phyloP scores from a whole-genome alignment of 2,797 vertebrate species.

The Caiman crocodilus region DNA sequence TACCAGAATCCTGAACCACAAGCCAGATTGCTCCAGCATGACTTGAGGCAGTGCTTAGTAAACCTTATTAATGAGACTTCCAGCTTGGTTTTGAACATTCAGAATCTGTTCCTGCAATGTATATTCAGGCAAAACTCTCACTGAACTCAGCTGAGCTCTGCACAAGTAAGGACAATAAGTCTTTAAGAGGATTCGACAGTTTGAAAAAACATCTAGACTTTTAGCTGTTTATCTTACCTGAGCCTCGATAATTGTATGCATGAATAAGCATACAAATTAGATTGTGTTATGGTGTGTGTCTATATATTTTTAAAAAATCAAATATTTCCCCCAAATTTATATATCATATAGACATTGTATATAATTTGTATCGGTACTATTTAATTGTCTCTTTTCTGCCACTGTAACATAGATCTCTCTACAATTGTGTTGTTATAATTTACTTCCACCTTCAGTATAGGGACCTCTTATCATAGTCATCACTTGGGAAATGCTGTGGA shows the following conservation, averaged over 20 bases:
- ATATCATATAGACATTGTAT: background rate
- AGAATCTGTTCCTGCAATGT: conserved; percentile 12
- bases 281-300: background rate
- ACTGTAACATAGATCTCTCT: background rate
- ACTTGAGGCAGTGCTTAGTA: conserved; percentile 32
- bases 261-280: conserved; percentile 1
- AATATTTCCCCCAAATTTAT: background rate
- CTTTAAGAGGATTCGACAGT: background rate
- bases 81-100: background rate
- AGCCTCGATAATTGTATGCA: background rate
- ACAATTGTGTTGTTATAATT: background rate
- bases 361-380: background rate
- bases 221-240: background rate
- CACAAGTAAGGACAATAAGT: background rate
- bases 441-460: conserved; percentile 41
- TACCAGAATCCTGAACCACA: background rate
- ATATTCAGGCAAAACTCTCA: conserved; percentile 11
- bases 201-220: conserved; percentile 45
- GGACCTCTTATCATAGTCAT: conserved; percentile 17
- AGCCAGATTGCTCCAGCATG: background rate
- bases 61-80: conserved; percentile 23
- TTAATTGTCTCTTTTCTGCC: background rate
- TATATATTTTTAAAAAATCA: background rate
- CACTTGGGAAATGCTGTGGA: conserved; percentile 35
- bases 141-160: conserved; percentile 35